These are phyloP conservation scores for Tychaedon coryphoeus DNA, from an alignment of 2,113 vertebrate species.

Conservation along the genomic window DNA sequence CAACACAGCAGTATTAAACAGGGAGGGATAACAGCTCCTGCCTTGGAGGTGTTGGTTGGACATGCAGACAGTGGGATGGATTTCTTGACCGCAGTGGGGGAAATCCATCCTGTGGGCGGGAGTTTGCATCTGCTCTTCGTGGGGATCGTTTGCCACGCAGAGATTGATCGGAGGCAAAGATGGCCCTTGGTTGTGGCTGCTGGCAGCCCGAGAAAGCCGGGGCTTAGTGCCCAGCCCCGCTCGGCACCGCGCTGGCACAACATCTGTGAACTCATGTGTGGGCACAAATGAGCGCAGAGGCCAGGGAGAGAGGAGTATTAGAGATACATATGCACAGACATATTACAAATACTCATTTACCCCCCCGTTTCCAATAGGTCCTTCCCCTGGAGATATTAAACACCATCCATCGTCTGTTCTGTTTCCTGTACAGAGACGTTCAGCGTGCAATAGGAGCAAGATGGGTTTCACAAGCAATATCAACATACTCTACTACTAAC, in stretches of 20 bases:
- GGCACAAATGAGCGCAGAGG: not conserved
- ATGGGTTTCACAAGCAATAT: not conserved
- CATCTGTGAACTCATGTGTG: not conserved
- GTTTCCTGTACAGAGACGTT: rapidly evolving
- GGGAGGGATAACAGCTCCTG: not conserved
- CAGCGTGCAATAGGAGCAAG: not conserved
- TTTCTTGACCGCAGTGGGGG: not conserved
- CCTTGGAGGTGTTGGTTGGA: not conserved
- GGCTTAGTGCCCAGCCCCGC: not conserved
- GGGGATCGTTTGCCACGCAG: not conserved
- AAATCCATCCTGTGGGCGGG: not conserved
- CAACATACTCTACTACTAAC: not conserved
- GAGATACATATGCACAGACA: not conserved
- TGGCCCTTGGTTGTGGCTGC: not conserved
- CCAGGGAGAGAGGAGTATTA: not conserved
- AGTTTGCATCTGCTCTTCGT: not conserved
- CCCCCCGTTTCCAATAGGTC: not conserved
- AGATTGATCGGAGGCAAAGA: not conserved
- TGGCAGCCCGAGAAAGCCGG: not conserved
- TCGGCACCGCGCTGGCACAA: not conserved
- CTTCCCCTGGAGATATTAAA: not conserved
- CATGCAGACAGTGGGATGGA: not conserved
- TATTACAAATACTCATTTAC: not conserved
- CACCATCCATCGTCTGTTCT: not conserved
- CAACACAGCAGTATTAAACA: rapidly evolving